Base-by-base conservation (phyloP, 2,888 invertebrate species). In the Linyphia triangularis region DNA sequence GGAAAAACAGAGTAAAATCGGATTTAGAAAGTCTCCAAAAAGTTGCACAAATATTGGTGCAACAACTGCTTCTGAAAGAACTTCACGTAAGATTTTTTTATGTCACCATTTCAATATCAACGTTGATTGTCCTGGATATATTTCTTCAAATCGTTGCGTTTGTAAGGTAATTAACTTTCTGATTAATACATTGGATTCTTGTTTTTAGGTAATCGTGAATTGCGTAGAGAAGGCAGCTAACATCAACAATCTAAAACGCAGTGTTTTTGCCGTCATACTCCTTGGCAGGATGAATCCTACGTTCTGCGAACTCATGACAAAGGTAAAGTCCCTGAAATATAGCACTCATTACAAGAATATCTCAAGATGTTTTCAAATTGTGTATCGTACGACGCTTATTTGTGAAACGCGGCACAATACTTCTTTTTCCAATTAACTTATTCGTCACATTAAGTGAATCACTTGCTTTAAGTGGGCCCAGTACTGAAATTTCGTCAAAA, bases 281-380 rank as follows among this genome's bases (percentile, higher is more conserved):
- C 91, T 93, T 9, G 92, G 92, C 0, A 90, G 92, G 83, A 92
- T 92, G 70, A 92, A 92, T 59, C 92, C 92, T 89, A 92, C 92
- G 88, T 93, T 93, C 92, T 93, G 93, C 89, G 92, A 92, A 79
- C 91, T 93, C 28, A 91, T 92, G 13, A 92, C 92, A 57, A 91
- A 92, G 91, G 93, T 93, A 90, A 90, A 91, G 22, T 28, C 22
- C 7, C 5, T 40, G 16, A 63, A 63, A n/a, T 13, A n/a, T 26
- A 75, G 28, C 26, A 22, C 16, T 19, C 5, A 57, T 59, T 10
- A 10, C 13, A 65, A 67, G 5, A 28, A 24, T 4, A 40, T 28
- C 7, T n/a, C n/a, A n/a, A n/a, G n/a, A n/a, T n/a, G n/a, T n/a
- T n/a, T n/a, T n/a, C n/a, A n/a, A n/a, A n/a, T n/a, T n/a, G n/a